These are phyloP conservation scores for Ascaphus truei DNA, from an alignment of 2,113 vertebrate species.

Conservation along the genomic window DNA sequence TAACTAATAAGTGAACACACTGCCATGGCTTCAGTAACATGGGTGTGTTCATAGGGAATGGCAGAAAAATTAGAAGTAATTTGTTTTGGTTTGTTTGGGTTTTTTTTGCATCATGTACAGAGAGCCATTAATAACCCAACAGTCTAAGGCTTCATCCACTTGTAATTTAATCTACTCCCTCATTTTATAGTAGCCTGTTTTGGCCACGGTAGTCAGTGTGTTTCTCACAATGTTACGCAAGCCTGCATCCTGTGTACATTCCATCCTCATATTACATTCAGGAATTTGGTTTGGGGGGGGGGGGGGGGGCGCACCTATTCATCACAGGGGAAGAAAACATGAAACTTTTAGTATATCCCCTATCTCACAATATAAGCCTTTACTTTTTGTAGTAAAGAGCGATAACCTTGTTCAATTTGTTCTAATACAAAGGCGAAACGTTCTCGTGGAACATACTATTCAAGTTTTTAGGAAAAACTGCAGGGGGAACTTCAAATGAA, in stretches of 20 bases:
- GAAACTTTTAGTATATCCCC: no score
- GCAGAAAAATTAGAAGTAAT: conserved; percentile 39
- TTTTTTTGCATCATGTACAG: conserved; percentile 56
- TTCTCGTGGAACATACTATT: conserved; percentile 39
- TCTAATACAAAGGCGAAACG: conserved; percentile 15
- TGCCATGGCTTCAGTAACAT: conserved; percentile 52
- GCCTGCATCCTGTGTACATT: conserved; percentile 66
- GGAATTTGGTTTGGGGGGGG: not conserved
- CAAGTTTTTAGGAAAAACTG: conserved; percentile 39
- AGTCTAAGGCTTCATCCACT: conserved; percentile 51
- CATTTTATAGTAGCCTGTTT: conserved; percentile 41
- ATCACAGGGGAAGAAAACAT: no score
- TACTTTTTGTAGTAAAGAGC: not conserved
- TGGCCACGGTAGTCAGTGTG: conserved; percentile 37
- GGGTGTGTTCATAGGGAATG: conserved; percentile 52
- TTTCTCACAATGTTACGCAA: conserved; percentile 38
- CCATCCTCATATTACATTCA: conserved; percentile 59
- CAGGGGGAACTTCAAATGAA: conserved; percentile 8
- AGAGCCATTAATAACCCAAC: conserved; percentile 55
- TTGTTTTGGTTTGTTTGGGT: conserved; percentile 37
- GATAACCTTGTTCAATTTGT: conserved; percentile 16
- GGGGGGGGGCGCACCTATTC: not conserved
- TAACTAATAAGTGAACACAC: conserved; percentile 66
- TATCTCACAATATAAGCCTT: not conserved
- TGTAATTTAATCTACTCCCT: conserved; percentile 38